These are phyloP conservation scores for Actinia tenebrosa DNA, from an alignment of 64 coral and sea anemone species.

Conservation along the genomic window DNA sequence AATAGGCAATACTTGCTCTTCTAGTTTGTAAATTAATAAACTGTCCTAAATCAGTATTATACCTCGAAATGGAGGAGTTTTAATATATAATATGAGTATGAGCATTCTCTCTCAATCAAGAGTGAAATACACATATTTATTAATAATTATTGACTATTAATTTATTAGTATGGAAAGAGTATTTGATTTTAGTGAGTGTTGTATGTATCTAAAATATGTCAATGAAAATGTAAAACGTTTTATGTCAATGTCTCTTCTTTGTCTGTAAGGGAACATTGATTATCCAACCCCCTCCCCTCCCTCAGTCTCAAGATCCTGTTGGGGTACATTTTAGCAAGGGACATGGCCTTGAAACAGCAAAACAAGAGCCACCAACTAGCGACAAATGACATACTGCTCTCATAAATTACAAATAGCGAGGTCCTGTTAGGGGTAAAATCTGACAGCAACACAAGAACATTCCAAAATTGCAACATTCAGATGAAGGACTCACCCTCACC, in stretches of 20 bases:
- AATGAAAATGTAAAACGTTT: background rate
- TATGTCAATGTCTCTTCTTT: background rate
- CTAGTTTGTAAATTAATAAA: too few species aligned
- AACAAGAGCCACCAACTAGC: too few species aligned
- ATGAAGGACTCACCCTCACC: too few species aligned
- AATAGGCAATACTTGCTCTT: too few species aligned
- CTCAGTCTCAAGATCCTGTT: too few species aligned
- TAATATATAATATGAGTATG: background rate
- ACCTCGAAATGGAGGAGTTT: background rate
- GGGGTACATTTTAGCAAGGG: too few species aligned
- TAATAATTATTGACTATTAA: background rate
- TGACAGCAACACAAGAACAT: too few species aligned
- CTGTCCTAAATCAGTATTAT: background rate
- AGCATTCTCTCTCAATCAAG: background rate
- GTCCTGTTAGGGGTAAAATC: too few species aligned
- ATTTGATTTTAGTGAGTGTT: background rate
- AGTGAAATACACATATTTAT: constrained; percentile 2
- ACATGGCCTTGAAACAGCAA: too few species aligned
- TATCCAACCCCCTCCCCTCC: background rate
- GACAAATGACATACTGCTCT: too few species aligned
- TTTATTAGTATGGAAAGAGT: background rate
- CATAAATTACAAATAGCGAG: too few species aligned
- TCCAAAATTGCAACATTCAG: too few species aligned
- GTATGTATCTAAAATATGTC: background rate
- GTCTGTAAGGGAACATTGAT: background rate